Evolutionary conservation across 2,113 vertebrate genomes (phyloP).

Genomic region (Capreolus pygargus): DNA sequence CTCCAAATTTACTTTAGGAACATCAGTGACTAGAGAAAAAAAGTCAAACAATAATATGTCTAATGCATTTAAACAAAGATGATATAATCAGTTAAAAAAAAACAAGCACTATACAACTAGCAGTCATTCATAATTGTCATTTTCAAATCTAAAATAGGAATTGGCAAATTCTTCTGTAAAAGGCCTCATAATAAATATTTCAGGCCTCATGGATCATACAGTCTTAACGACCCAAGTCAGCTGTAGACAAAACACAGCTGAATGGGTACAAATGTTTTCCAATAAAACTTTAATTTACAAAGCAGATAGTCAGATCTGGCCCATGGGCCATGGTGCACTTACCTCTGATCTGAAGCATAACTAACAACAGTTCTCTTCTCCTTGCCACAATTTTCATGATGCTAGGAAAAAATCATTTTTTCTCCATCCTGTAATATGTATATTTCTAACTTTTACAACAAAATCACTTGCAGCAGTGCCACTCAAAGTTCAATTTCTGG

Average conservation of each 20-base stretch:
- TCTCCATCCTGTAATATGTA: neutral
- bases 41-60: neutral
- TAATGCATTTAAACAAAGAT: constrained; percentile 5
- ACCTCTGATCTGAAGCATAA: neutral
- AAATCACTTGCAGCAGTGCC: neutral
- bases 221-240: neutral
- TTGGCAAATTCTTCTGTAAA: neutral
- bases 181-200: neutral
- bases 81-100: neutral
- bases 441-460: neutral
- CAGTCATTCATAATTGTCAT: neutral
- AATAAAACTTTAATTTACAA: constrained; percentile 27
- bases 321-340: neutral
- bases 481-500: neutral
- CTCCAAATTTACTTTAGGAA: constrained; percentile 76
- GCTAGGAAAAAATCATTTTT: neutral
- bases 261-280: neutral
- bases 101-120: neutral
- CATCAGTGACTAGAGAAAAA: constrained; percentile 77
- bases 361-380: neutral
- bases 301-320: neutral
- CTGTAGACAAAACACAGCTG: neutral
- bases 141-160: neutral
- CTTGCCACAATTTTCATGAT: neutral
- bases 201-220: neutral